phyloP scores from a whole-genome alignment of 2,888 invertebrate species.

The Trissonchulus latispiculum region DNA sequence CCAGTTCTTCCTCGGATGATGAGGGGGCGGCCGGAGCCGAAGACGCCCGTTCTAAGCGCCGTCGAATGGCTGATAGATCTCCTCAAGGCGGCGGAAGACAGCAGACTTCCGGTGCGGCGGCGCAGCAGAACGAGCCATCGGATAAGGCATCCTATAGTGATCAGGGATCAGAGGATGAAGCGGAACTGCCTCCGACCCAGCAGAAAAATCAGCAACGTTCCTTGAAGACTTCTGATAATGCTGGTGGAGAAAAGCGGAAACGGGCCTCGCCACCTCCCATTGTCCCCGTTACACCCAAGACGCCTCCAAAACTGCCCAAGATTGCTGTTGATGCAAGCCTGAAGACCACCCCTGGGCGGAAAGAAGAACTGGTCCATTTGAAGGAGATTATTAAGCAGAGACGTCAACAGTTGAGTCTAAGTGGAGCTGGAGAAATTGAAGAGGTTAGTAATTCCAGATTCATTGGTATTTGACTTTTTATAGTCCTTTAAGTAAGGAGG shows the following conservation, averaged over 20 bases:
- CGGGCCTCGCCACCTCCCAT: neutral
- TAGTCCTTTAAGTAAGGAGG: too few species aligned
- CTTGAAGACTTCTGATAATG: neutral
- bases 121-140: too few species aligned
- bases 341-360: neutral
- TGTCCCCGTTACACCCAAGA: neutral
- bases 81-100: neutral
- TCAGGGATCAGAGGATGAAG: neutral
- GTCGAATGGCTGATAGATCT: too few species aligned
- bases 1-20: neutral
- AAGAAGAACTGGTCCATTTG: neutral
- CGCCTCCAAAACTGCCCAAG: neutral
- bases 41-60: neutral
- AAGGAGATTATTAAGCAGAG: neutral
- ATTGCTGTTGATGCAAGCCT: neutral
- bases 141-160: neutral
- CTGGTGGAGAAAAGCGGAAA: neutral
- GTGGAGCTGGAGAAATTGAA: too few species aligned
- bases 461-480: too few species aligned
- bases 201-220: neutral
- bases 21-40: neutral
- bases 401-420: neutral
- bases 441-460: too few species aligned
- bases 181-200: neutral
- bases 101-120: neutral